Conservation (phyloP, 1,140 invertebrate genomes). For the Tenebrio molitor region DNA sequence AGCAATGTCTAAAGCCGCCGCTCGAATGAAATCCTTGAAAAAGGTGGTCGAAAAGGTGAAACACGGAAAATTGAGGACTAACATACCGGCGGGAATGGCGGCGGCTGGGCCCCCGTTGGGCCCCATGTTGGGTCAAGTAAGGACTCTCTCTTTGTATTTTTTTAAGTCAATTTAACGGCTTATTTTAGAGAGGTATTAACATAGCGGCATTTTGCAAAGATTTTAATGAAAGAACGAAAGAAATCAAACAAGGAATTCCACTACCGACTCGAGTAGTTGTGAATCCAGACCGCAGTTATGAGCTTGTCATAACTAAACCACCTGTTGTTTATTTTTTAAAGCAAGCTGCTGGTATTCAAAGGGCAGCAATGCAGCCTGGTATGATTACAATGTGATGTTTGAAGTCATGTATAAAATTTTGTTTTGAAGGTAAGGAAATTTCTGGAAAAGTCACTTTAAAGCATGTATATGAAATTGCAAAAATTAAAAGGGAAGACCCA, state of each 20-base stretch:
- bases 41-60: slow-evolving; percentile 80
- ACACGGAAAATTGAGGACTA: slow-evolving; percentile 80
- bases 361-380: slow-evolving; percentile 86
- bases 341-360: slow-evolving; percentile 93
- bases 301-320: slow-evolving; percentile 87
- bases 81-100: slow-evolving; percentile 91
- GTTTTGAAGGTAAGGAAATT: slow-evolving; percentile 78
- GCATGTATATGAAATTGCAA: slow-evolving; percentile 98
- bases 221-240: slow-evolving; percentile 94
- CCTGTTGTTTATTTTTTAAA: slow-evolving; percentile 90
- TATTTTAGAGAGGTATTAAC: slow-evolving; percentile 90
- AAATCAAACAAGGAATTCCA: slow-evolving; percentile 94
- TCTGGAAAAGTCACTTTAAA: slow-evolving; percentile 94
- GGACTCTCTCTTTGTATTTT: slow-evolving; percentile 7
- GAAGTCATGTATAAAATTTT: slow-evolving; percentile 46
- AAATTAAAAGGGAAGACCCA: slow-evolving; percentile 92
- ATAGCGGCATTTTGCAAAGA: slow-evolving; percentile 98
- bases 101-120: slow-evolving; percentile 90
- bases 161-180: slow-evolving; percentile 16
- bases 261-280: slow-evolving; percentile 86
- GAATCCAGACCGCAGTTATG: slow-evolving; percentile 90
- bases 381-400: slow-evolving; percentile 27
- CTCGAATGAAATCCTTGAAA: slow-evolving; percentile 76
- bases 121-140: slow-evolving; percentile 91
- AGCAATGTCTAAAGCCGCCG: slow-evolving; percentile 83